Base-by-base conservation (phyloP, 1,140 invertebrate genomes). In the Drosophila mojavensis region DNA sequence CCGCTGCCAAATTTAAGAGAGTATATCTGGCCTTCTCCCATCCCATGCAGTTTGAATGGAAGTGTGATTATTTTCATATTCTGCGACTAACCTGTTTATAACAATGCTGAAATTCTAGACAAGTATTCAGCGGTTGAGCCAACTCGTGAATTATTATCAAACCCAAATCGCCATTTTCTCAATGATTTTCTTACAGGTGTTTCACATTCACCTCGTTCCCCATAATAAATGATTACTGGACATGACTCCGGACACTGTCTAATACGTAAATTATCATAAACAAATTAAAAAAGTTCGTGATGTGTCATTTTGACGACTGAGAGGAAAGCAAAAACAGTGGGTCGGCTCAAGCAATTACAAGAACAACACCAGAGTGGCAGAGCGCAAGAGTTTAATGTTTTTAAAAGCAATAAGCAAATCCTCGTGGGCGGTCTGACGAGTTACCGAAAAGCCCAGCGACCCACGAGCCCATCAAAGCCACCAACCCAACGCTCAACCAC, bases 241-340 rank as follows among this genome's bases (percentile, higher is more conserved):
- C 68, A 70, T 89, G 80, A 64, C 81, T 41, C 24, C 17, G n/a
- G 7, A 43, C 30, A 80, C 80, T 77, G 70, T 45, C 59, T 65
- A 85, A 81, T 58, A 56, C 84, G 75, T 89, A 89, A 89, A 90
- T 89, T 89, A 89, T 89, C 85, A 90, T 89, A 89, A 89, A 89
- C 81, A 90, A 89, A 89, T 89, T 89, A 89, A 85, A 89, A 89
- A 89, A 89, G 81, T 89, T 90, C 81, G 78, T 90, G 81, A 85
- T 81, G 84, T 89, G 84, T 90, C 84, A 81, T 85, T 85, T 79
- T 76, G 77, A 74, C 66, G 78, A 55, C 59, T 61, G 28, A 26
- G 59, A 65, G 48, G 48, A 47, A 7, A 9, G 6, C 20, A 50
- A 24, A 50, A 24, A 20, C 17, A 50, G 47, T 11, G 4, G 15